phyloP scores from a whole-genome alignment of 1,140 invertebrate species.

The Neuroterus valhalla region DNA sequence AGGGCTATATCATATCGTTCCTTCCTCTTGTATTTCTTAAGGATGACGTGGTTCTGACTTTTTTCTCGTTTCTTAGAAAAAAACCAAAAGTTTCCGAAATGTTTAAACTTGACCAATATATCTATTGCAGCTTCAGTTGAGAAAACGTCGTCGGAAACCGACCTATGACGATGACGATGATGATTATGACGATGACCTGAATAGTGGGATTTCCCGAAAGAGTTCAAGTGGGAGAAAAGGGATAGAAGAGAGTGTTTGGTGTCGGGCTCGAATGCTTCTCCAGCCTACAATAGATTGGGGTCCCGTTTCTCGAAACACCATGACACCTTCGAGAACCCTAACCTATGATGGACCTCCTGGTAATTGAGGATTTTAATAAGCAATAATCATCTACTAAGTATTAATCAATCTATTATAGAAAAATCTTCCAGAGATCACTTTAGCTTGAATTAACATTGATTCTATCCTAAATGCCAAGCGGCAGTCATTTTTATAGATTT shows the following conservation, averaged over 20 bases:
- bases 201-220: slow-evolving; percentile 51
- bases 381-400: neutral
- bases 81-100: too few relatives aligned
- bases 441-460: neutral
- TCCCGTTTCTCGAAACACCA: slow-evolving; percentile 71
- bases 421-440: neutral
- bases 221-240: slow-evolving; percentile 46
- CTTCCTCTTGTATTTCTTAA: neutral
- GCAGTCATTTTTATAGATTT: too few relatives aligned
- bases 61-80: too few relatives aligned
- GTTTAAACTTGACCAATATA: slow-evolving; percentile 12
- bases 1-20: slow-evolving; percentile 71
- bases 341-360: slow-evolving; percentile 64
- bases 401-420: neutral
- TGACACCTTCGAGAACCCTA: slow-evolving; percentile 66
- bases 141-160: slow-evolving; percentile 50
- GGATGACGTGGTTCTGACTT: neutral
- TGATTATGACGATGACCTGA: slow-evolving; percentile 61
- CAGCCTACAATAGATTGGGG: slow-evolving; percentile 82
- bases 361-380: slow-evolving; percentile 42
- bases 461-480: too few relatives aligned
- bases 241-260: slow-evolving; percentile 55
- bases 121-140: slow-evolving; percentile 59
- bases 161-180: slow-evolving; percentile 63
- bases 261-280: slow-evolving; percentile 74